A percentile compares a stretch with the other conserved stretches of the same genome.
phyloP scores from a whole-genome alignment of 2,113 vertebrate species.

The Brienomyrus longianalis region DNA sequence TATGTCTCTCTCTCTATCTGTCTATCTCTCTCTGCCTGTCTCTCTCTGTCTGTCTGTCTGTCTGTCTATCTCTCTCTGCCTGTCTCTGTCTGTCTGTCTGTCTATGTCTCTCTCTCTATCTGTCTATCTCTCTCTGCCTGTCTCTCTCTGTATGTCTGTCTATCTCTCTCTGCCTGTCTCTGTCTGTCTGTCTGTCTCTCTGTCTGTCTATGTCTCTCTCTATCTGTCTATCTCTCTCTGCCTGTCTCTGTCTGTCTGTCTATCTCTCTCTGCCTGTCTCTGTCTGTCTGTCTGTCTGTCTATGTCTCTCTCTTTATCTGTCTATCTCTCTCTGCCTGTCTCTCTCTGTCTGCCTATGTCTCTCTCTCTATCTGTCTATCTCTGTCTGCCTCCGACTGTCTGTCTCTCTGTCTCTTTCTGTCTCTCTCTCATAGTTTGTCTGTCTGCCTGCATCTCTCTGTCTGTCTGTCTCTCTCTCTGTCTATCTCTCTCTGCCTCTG shows the following conservation, averaged over 20 bases:
- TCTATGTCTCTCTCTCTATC: not conserved
- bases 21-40: not conserved
- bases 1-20: not conserved
- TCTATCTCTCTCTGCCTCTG: no score
- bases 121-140: not conserved
- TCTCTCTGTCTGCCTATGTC: no score
- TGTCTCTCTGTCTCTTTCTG: not conserved
- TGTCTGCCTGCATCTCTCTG: no score
- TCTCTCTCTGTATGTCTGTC: no score
- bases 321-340: no score
- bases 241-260: not conserved
- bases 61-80: not conserved
- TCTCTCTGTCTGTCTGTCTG: not conserved
- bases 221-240: not conserved
- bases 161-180: not conserved
- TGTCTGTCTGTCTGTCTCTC: not conserved
- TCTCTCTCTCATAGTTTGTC: not conserved
- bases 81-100: not conserved
- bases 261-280: not conserved
- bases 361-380: accelerated
- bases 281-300: not conserved
- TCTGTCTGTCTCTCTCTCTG: not conserved
- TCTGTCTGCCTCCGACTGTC: not conserved
- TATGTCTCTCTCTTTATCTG: not conserved
- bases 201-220: not conserved